Percentiles rank a stretch among this genome's conserved stretches.
Evolutionary conservation across 2,797 vertebrate genomes (phyloP).

Genomic region (Ambastaia sidthimunki): DNA sequence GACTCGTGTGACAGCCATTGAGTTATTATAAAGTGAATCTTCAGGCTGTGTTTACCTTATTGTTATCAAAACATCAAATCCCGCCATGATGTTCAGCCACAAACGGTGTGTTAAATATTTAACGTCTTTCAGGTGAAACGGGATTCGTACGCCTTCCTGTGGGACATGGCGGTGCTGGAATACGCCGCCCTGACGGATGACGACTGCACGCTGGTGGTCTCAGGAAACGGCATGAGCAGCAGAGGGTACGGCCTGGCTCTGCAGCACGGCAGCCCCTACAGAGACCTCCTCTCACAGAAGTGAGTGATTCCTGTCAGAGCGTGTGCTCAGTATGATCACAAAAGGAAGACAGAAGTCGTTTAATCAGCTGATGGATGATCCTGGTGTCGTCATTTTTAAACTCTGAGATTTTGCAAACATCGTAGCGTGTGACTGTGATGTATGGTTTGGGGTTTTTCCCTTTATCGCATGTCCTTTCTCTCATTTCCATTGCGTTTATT

Average conservation of each 20-base stretch:
- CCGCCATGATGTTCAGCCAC: not conserved
- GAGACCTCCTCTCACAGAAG: conserved; percentile 99
- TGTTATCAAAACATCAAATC: conserved; percentile 34
- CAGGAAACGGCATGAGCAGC: conserved; percentile 92
- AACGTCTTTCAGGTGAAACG: conserved; percentile 83
- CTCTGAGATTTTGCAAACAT: conserved; percentile 33
- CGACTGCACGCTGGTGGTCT: conserved; percentile 92
- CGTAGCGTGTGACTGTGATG: conserved; percentile 26
- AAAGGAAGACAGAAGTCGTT: not conserved
- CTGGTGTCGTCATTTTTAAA: conserved; percentile 30
- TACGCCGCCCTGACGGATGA: conserved; percentile 94
- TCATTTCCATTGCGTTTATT: conserved; percentile 44
- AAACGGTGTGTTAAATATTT: conserved; percentile 9
- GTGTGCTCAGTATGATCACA: not conserved
- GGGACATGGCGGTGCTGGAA: conserved; percentile 97
- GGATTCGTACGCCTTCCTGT: conserved; percentile 93
- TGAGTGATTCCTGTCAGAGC: conserved; percentile 66
- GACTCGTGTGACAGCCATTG: conserved; percentile 29
- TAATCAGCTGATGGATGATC: conserved; percentile 14
- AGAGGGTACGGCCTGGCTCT: conserved; percentile 96
- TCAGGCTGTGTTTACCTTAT: conserved; percentile 15
- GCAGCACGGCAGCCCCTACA: conserved; percentile 97
- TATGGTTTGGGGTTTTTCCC: conserved; percentile 27
- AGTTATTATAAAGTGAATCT: conserved; percentile 12
- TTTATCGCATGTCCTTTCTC: conserved; percentile 23